phyloP scores from a whole-genome alignment of 2,113 vertebrate species.

The Porphyrio hochstetteri region DNA sequence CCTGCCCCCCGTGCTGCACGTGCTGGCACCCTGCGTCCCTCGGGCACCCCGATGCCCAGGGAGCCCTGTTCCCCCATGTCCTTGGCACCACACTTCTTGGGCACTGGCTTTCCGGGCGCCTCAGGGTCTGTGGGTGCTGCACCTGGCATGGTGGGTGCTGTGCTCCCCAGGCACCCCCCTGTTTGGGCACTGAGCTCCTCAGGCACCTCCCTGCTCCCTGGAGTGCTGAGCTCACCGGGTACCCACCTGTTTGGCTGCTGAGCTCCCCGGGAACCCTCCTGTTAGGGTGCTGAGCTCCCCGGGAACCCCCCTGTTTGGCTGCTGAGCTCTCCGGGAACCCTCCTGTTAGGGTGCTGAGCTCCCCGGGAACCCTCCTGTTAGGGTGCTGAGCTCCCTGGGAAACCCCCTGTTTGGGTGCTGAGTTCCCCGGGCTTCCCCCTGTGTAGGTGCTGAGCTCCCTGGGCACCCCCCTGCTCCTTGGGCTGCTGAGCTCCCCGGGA shows the following conservation, averaged over 20 bases:
- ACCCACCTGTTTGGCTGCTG: neutral
- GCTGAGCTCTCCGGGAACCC: neutral
- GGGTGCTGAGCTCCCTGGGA: too few species aligned
- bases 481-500: rapidly evolving
- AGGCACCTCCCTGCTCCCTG: neutral
- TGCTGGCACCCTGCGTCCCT: too few species aligned
- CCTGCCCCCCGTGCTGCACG: neutral
- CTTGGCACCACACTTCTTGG: neutral
- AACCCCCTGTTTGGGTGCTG: too few species aligned
- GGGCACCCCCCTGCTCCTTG: neutral
- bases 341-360: too few species aligned
- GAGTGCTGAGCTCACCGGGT: too few species aligned
- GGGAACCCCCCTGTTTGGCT: neutral
- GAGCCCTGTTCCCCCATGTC: rapidly evolving
- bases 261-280: neutral
- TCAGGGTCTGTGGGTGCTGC: too few species aligned
- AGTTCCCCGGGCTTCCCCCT: rapidly evolving
- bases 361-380: neutral
- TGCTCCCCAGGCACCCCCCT: too few species aligned
- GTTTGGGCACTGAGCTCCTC: neutral
- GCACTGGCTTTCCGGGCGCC: neutral
- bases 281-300: neutral
- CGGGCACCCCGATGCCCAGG: neutral
- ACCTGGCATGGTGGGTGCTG: neutral
- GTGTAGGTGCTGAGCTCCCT: too few species aligned